phyloP scores from a whole-genome alignment of 2,113 vertebrate species.

The Sinocyclocheilus anophthalmus region DNA sequence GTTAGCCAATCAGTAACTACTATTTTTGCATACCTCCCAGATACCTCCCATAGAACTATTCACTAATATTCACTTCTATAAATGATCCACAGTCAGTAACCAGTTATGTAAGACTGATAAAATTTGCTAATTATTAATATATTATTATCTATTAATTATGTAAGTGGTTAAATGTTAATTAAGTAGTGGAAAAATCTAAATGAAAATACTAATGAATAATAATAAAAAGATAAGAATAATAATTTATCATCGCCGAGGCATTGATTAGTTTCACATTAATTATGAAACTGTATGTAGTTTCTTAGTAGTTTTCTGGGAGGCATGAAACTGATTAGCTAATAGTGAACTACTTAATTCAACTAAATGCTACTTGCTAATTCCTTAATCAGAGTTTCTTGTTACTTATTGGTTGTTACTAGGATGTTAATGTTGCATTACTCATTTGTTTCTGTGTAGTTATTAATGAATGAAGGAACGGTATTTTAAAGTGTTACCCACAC shows the following conservation, averaged over 20 bases:
- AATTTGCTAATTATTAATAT: background rate
- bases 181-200: background rate
- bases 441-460: background rate
- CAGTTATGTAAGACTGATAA: no score
- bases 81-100: no score
- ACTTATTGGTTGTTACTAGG: background rate
- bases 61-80: no score
- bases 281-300: background rate
- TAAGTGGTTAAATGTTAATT: background rate
- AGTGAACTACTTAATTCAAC: no score
- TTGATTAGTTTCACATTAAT: background rate
- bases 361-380: no score
- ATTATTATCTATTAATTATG: background rate
- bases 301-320: no score
- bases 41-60: no score
- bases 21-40: no score
- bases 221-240: no score
- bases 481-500: background rate
- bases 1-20: no score
- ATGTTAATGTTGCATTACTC: background rate
- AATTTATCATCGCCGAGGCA: background rate
- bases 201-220: background rate
- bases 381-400: no score
- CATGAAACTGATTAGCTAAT: no score
- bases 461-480: background rate